Evolutionary conservation across 2,797 vertebrate species (phyloP).

Genomic region (Ptychobarbus kaznakovi): DNA sequence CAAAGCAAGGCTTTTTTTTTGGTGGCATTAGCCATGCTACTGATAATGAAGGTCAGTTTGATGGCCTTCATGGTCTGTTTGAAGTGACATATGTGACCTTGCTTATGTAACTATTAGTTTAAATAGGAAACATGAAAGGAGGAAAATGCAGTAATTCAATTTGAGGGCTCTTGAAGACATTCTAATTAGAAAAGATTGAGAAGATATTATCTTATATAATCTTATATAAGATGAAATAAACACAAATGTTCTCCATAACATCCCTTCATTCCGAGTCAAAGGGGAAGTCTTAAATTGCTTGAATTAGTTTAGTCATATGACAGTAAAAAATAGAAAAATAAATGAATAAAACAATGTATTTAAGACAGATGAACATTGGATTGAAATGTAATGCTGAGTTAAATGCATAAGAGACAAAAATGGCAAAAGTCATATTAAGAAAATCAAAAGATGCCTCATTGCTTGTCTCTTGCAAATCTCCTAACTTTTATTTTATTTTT

Average conservation of each 20-base stretch:
- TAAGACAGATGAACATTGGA: not conserved
- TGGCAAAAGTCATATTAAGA: not conserved
- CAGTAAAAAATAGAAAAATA: not conserved
- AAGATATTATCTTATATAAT: not conserved
- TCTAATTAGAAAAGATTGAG: conserved; percentile 42
- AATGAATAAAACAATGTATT: not conserved
- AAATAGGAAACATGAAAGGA: conserved; percentile 47
- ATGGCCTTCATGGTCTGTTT: conserved; percentile 17
- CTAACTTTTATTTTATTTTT: conserved; percentile 39
- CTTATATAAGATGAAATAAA: conserved; percentile 32
- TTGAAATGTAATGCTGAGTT: not conserved
- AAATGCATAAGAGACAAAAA: not conserved
- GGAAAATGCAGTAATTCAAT: conserved; percentile 28
- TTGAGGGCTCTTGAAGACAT: conserved; percentile 22
- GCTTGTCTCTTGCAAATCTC: not conserved
- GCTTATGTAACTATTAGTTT: conserved; percentile 22
- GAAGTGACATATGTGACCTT: conserved; percentile 34
- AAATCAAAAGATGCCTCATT: not conserved
- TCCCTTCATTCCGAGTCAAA: not conserved
- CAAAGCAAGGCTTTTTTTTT: conserved; percentile 4
- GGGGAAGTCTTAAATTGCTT: not conserved
- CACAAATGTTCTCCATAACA: conserved; percentile 21
- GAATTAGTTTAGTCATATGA: not conserved
- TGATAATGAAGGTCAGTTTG: conserved; percentile 22
- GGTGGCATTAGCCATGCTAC: not conserved